Base-by-base conservation (phyloP, 2,797 vertebrate species). In the Rhinella marina region DNA sequence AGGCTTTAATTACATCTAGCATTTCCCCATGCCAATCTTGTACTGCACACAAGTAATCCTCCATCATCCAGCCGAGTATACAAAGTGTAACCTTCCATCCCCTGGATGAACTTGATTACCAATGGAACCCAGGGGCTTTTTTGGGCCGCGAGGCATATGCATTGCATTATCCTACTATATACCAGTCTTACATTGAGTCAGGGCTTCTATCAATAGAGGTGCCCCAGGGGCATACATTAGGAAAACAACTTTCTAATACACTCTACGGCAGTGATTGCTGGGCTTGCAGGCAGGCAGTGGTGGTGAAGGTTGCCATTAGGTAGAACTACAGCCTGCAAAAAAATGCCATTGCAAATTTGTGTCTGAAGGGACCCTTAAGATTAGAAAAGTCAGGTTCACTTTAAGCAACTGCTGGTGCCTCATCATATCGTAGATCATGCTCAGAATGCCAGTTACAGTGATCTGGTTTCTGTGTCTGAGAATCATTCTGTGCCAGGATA, bases 401-500 rank as follows among this genome's bases (percentile, higher is more conserved):
- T 84, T n/a, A 83, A 83, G 66, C 25, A n/a, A 3, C 79, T 81
- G 10, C 41, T 21, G 19, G 32, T 70, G 70, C 21, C 57, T 81
- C 32, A 21, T 78, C 23, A 66, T 12, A 78, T 52, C 75, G 41
- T 61, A n/a, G 50, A 41, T 25, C 72, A 79, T 32, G 41, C 75
- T 79, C 12, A 59, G 84, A 85, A 78, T 66, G 25, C 50, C 61
- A 64, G 41, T 68, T 54, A 27, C 61, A 21, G 48, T n/a, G 41
- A 66, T 61, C 61, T 76, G 83, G 83, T 50, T 61, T 75, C 66
- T 25, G 68, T 29, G 32, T 76, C 73, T 25, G 41, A 75, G 54
- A 87, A 82, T 87, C 86, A 82, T 72, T 78, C 14, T 23, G 16
- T 82, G 79, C 86, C 86, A 81, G 54, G 52, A 23, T 64, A 23